These are phyloP conservation scores for Sweltsa coloradensis DNA, from an alignment of 1,140 invertebrate genomes.

Conservation along the genomic window DNA sequence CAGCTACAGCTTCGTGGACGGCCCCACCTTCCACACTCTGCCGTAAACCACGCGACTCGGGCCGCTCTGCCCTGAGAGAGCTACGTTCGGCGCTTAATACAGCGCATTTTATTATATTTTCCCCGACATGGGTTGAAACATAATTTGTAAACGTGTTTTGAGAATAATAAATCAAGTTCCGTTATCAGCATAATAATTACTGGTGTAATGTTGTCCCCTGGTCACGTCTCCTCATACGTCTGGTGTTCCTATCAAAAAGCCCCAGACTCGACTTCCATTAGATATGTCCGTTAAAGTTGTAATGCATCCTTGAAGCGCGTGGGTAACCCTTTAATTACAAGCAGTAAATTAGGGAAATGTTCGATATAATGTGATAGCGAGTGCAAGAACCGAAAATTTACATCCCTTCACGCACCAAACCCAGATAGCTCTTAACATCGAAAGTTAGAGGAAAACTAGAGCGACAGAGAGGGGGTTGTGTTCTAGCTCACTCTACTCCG, in stretches of 20 bases:
- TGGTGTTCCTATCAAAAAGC: constrained; percentile 13
- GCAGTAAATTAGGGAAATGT: constrained; percentile 18
- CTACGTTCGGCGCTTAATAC: no score
- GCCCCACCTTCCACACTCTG: no score
- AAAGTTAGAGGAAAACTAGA: constrained; percentile 13
- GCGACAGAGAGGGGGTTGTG: background rate
- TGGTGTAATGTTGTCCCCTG: no score
- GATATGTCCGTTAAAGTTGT: constrained; percentile 14
- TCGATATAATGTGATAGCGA: constrained; percentile 17
- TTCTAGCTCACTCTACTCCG: constrained; percentile 3
- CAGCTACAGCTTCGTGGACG: constrained; percentile 7
- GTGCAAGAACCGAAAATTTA: constrained; percentile 14
- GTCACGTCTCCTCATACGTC: no score
- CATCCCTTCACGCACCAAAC: constrained; percentile 15
- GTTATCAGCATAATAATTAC: no score
- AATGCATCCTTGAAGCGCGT: constrained; percentile 13
- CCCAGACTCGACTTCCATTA: constrained; percentile 11
- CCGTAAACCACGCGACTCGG: no score
- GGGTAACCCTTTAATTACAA: constrained; percentile 19
- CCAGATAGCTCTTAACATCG: constrained; percentile 15
- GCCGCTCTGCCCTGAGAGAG: no score
- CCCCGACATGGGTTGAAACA: no score
- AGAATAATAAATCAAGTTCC: no score
- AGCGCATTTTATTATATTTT: no score
- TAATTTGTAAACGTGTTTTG: no score